These are phyloP conservation scores for Aphodius sticticus DNA, from an alignment of 2,888 invertebrate species.

Conservation along the genomic window DNA sequence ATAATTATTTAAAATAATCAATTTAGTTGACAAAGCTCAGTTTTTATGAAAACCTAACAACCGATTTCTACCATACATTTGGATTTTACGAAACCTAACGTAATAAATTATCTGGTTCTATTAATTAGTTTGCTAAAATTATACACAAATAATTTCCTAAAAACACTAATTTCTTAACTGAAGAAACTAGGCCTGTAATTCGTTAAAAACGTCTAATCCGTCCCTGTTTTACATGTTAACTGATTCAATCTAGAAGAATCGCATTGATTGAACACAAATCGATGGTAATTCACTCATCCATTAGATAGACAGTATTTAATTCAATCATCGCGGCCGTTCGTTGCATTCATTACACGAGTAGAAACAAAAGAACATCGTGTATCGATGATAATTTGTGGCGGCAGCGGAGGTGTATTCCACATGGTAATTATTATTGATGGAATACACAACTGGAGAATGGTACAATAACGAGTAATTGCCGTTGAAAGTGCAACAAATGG, in stretches of 20 bases:
- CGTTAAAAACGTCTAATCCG: not conserved
- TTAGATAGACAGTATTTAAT: not conserved
- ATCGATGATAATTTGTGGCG: not conserved
- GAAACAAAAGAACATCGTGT: not conserved
- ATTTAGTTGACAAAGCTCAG: no score
- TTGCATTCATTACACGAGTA: not conserved
- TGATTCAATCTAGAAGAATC: not conserved
- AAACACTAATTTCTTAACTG: no score
- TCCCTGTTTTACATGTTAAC: not conserved
- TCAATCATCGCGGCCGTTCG: not conserved
- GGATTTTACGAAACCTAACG: no score
- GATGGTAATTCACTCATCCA: not conserved
- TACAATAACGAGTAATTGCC: not conserved
- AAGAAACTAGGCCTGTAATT: no score
- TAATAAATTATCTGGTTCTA: no score
- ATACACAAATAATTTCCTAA: no score
- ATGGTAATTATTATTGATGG: conserved; percentile 4
- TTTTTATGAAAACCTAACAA: no score
- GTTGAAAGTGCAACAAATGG: conserved; percentile 4
- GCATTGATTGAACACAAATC: not conserved
- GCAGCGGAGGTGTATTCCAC: not conserved
- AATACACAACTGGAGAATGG: not conserved
- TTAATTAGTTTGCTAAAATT: no score
- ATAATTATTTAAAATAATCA: no score
- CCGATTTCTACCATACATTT: no score